phyloP scores from a whole-genome alignment of 2,888 invertebrate species.

The Philaethria dido region DNA sequence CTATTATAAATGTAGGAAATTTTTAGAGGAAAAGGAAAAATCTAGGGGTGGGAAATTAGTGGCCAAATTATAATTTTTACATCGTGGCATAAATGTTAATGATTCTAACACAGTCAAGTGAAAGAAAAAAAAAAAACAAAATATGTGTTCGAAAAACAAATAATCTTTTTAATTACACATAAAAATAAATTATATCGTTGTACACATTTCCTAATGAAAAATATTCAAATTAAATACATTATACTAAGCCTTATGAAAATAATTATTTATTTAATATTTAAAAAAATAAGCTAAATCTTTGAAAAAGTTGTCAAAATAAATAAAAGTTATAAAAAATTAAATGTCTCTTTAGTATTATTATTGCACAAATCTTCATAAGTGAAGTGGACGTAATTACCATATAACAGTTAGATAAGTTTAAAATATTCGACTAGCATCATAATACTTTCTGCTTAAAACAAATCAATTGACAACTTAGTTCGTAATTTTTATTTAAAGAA shows the following conservation, averaged over 20 bases:
- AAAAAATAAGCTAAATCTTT: slow-evolving; percentile 23
- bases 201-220: slow-evolving; percentile 18
- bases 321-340: slow-evolving; percentile 43
- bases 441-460: slow-evolving; percentile 68
- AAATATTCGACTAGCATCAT: slow-evolving; percentile 77
- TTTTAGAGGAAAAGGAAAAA: background rate
- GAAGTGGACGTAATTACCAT: slow-evolving; percentile 61
- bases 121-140: background rate
- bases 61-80: background rate
- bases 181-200: slow-evolving; percentile 9
- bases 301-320: slow-evolving; percentile 40
- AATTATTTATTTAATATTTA: slow-evolving; percentile 18
- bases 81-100: background rate
- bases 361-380: slow-evolving; percentile 74
- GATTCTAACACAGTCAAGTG: background rate
- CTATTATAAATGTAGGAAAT: background rate
- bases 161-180: background rate
- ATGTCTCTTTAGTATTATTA: slow-evolving; percentile 52
- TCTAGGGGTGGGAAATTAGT: background rate
- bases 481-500: slow-evolving; percentile 19
- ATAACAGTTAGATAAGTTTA: slow-evolving; percentile 44
- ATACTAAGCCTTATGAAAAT: slow-evolving; percentile 11
- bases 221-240: slow-evolving; percentile 8
- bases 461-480: slow-evolving; percentile 53
- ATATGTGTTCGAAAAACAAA: background rate